A percentile compares a stretch with the other conserved stretches of the same genome.
Evolutionary conservation across 2,888 invertebrate genomes (phyloP).

Genomic region (Drosophila ezoana): DNA sequence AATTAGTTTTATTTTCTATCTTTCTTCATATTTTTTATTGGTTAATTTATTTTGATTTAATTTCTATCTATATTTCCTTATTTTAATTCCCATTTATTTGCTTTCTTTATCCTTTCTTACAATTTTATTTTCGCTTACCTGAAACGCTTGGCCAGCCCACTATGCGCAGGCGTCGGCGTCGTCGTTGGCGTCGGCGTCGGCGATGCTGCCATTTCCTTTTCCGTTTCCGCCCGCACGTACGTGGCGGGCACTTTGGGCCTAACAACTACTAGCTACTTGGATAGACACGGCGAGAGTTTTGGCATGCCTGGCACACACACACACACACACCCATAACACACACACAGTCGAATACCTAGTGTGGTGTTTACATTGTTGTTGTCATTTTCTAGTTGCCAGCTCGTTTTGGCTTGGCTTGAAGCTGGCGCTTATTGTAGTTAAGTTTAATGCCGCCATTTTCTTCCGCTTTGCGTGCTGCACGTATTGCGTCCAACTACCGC

Average conservation of each 20-base stretch:
- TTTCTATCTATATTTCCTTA: too few relatives aligned
- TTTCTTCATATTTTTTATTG: too few relatives aligned
- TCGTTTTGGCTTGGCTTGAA: slow-evolving; percentile 48
- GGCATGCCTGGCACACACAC: slow-evolving; percentile 29
- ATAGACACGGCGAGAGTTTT: slow-evolving; percentile 22
- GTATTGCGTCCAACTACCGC: slow-evolving; percentile 29
- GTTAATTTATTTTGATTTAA: too few relatives aligned
- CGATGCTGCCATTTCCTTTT: slow-evolving; percentile 65
- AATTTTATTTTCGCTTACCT: not conserved
- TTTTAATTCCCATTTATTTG: too few relatives aligned
- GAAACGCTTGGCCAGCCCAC: not conserved
- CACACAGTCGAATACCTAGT: not conserved
- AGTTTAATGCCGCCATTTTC: slow-evolving; percentile 76
- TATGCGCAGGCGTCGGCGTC: slow-evolving; percentile 4
- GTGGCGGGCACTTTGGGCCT: slow-evolving; percentile 61
- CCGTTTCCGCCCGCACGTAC: slow-evolving; percentile 66
- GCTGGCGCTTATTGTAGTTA: slow-evolving; percentile 68
- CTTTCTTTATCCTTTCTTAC: too few relatives aligned
- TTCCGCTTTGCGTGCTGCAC: slow-evolving; percentile 72
- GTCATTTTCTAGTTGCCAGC: slow-evolving; percentile 48
- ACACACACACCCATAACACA: slow-evolving; percentile 6
- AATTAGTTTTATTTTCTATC: too few relatives aligned
- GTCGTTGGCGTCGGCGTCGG: slow-evolving; percentile 26
- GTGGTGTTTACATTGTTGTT: slow-evolving; percentile 27
- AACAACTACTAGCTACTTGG: slow-evolving; percentile 60